Percentiles rank a stretch among this genome's conserved stretches.
Evolutionary conservation across 92 coral and sea anemone genomes (phyloP).

Genomic region (Paramuricea clavata): DNA sequence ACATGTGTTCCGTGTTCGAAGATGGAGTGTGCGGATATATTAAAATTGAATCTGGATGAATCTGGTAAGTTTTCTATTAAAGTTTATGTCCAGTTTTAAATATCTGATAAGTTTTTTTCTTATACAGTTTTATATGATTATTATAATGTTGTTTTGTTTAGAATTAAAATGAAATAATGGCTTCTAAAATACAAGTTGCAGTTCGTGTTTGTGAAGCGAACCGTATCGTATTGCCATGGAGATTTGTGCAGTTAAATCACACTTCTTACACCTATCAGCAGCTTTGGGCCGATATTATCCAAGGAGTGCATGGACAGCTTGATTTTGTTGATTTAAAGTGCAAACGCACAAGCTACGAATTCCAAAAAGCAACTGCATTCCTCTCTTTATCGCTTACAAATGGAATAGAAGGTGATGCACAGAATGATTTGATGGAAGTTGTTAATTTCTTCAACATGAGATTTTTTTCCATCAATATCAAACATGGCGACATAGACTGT

Average conservation of each 20-base stretch:
- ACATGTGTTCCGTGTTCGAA: too few species aligned
- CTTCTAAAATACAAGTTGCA: slow-evolving; percentile 16
- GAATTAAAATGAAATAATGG: not conserved
- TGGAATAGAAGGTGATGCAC: slow-evolving; percentile 31
- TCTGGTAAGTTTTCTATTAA: not conserved
- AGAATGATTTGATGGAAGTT: slow-evolving; percentile 12
- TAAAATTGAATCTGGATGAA: not conserved
- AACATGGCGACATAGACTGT: slow-evolving; percentile 17
- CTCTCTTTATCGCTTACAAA: not conserved
- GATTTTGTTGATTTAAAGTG: slow-evolving; percentile 16
- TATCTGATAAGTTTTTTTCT: not conserved
- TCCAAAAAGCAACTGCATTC: slow-evolving; percentile 16
- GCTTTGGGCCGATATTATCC: slow-evolving; percentile 14
- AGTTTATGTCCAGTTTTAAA: not conserved
- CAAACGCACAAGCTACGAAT: not conserved
- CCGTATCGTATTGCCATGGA: slow-evolving; percentile 29
- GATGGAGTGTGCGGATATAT: too few species aligned
- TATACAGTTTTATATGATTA: not conserved
- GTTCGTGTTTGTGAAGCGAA: slow-evolving; percentile 47
- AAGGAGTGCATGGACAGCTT: slow-evolving; percentile 22
- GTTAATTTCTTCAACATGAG: slow-evolving; percentile 29
- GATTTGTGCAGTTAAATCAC: slow-evolving; percentile 29
- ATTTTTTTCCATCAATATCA: not conserved
- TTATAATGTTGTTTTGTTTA: slow-evolving; percentile 1
- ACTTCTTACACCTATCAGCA: not conserved